Conservation (phyloP, 2,888 invertebrate species). For the Archaeoteleia sp. region DNA sequence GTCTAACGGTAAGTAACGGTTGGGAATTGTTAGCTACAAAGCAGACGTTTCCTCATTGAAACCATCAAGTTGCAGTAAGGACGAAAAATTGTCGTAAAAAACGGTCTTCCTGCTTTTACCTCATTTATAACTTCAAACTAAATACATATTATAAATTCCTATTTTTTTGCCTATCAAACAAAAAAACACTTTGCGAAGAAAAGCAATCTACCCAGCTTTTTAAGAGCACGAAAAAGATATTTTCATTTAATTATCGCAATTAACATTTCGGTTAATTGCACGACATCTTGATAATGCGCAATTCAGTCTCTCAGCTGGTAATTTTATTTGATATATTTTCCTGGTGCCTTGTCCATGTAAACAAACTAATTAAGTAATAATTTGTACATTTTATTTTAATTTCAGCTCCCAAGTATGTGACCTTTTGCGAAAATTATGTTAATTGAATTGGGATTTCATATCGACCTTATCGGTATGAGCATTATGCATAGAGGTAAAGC, state of each 20-base stretch:
- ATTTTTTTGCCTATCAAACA: not conserved
- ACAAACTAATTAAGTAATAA: conserved; percentile 1
- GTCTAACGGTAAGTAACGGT: conserved; percentile 47
- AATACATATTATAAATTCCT: conserved; percentile 2
- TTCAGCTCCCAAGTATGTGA: conserved; percentile 10
- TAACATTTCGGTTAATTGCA: not conserved
- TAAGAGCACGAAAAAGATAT: conserved; percentile 6
- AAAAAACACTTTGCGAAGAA: conserved; percentile 7
- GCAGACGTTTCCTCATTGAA: conserved; percentile 22
- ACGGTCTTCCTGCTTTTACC: not conserved
- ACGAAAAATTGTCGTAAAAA: conserved; percentile 10
- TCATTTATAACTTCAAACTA: conserved; percentile 4
- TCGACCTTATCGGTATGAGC: conserved; percentile 5
- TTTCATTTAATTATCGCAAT: not conserved
- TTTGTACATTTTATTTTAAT: conserved; percentile 6
- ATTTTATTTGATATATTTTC: too few relatives aligned
- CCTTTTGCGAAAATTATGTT: conserved; percentile 9
- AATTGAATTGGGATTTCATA: conserved; percentile 7
- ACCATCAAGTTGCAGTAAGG: conserved; percentile 3
- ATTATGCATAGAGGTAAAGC: conserved; percentile 2
- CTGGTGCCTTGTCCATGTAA: not conserved
- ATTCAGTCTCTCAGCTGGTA: too few relatives aligned
- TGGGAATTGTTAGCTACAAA: conserved; percentile 24
- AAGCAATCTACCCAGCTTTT: not conserved
- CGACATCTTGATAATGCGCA: too few relatives aligned